These are phyloP conservation scores for Pheucticus melanocephalus DNA, from an alignment of 2,113 vertebrate genomes.

Conservation along the genomic window DNA sequence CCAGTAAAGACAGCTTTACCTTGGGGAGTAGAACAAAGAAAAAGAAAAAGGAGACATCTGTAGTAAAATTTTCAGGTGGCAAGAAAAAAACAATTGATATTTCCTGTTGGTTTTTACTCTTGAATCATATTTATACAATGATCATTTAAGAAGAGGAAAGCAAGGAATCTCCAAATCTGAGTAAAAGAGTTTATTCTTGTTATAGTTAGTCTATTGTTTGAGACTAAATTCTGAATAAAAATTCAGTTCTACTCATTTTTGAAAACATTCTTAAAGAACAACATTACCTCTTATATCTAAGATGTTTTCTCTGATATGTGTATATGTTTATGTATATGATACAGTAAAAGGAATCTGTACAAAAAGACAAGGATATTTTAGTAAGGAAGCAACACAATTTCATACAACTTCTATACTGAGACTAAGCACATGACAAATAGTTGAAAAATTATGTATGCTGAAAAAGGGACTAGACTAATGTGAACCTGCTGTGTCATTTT, in stretches of 20 bases:
- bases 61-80: background rate
- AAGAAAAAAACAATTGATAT: background rate
- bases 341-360: background rate
- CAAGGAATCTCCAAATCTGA: background rate
- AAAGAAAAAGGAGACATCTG: background rate
- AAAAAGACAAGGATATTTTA: background rate
- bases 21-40: background rate
- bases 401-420: background rate
- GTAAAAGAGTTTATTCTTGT: background rate
- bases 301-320: background rate
- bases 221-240: background rate
- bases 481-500: constrained; percentile 34
- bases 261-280: background rate
- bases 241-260: background rate
- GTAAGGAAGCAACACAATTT: background rate
- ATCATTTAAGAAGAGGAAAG: background rate
- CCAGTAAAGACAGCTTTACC: background rate
- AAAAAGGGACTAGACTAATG: constrained; percentile 8
- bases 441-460: background rate
- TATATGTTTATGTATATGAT: background rate
- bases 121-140: background rate
- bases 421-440: background rate
- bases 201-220: background rate
- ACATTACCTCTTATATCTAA: background rate
- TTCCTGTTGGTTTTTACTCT: background rate